Evolutionary conservation across 2,113 vertebrate species (phyloP), one percentile per base, ranked within the genome.

Genomic region (Phalacrocorax pelagicus): DNA sequence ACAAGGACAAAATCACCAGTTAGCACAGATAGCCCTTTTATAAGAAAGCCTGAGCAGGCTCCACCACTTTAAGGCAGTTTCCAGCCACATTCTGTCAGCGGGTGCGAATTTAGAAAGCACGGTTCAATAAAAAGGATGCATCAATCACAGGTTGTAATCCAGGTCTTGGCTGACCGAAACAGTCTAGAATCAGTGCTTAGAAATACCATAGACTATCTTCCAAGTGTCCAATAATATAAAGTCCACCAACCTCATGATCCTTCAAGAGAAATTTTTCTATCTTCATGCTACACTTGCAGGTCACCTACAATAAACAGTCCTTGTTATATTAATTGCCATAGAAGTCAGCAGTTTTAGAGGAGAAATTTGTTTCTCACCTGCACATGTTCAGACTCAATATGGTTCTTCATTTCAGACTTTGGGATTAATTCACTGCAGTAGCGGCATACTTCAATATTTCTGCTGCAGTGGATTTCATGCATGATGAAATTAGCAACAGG

Each of bases 381-480:
- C 34, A 96, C 97, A 0, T 99, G 99, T 29, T 99, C 99, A 89
- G 98, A 93, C 36, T 99, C 98, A 88, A 99, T 90, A 82, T 99
- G 99, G 27, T 96, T 97, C 87, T 98, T 97, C 96, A 99, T 98
- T 30, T 99, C 99, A 11, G 98, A 96, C 19, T 98, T 99, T 3
- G 99, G 99, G 83, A 99, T 92, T 3, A 98, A 98, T 65, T 99
- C 99, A n/a, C 98, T 98, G 98, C 99, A 99, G 75, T 98, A 63
- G 14, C 97, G 97, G 70, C 99, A 99, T 3, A 99, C 94, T 36
- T 98, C 98, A 6, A 99, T 99, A 61, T 99, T 99, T 79, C 99
- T 98, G 32, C 98, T 97, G 86, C 99, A 99, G 98, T 99, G 99
- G 95, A 99, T 99, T 96, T 99, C 99, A 24, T 99, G 99, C 59